Percentiles rank a stretch among this genome's conserved stretches.
Evolutionary conservation across 1,140 invertebrate species (phyloP).

Genomic region (Macrocentrus cingulum): DNA sequence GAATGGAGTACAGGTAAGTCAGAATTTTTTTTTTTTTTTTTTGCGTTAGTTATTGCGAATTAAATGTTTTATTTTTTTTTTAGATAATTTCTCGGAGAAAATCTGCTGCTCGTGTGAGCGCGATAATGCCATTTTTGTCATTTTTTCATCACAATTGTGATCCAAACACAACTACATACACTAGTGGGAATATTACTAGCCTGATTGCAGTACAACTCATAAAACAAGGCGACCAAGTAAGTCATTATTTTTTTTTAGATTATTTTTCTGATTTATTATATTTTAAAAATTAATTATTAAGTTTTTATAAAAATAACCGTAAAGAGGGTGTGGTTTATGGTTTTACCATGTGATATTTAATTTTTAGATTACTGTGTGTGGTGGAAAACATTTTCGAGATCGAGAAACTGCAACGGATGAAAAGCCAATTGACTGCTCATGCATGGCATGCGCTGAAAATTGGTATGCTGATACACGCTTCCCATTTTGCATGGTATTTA

Average conservation of each 20-base stretch:
- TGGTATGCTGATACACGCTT: not conserved
- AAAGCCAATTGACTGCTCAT: not conserved
- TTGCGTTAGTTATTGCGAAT: not conserved
- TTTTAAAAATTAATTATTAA: too few species aligned
- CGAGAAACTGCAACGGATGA: not conserved
- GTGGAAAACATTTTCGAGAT: too few species aligned
- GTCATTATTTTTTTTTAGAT: too few species aligned
- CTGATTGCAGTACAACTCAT: not conserved
- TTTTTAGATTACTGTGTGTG: too few species aligned
- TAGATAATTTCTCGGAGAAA: not conserved
- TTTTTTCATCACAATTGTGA: slow-evolving; percentile 4
- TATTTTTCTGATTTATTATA: too few species aligned
- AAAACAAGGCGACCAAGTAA: not conserved
- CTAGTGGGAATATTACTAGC: not conserved
- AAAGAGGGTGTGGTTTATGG: not conserved
- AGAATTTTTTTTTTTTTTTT: too few species aligned
- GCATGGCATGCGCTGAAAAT: not conserved
- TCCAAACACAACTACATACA: not conserved
- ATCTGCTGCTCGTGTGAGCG: not conserved
- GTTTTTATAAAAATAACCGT: too few species aligned
- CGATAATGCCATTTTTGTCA: not conserved
- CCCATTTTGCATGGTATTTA: not conserved
- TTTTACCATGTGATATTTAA: not conserved
- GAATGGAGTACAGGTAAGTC: too few species aligned
- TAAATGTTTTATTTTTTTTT: not conserved